These are phyloP conservation scores for Caenorhabditis uteleia DNA, from an alignment of 2,888 invertebrate species.

Conservation along the genomic window DNA sequence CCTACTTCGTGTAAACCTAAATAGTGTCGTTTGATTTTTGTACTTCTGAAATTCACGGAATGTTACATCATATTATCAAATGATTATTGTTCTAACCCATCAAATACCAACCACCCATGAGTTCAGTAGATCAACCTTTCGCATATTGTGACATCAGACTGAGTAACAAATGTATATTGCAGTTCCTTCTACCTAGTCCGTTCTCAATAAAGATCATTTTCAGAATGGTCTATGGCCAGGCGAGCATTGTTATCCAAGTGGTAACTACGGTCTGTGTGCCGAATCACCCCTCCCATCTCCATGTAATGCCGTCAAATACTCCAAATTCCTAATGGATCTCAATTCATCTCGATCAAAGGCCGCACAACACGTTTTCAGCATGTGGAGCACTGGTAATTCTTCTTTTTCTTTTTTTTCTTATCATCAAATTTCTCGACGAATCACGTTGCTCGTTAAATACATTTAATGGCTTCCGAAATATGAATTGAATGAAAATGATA, in stretches of 20 bases:
- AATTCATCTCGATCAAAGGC: constrained; percentile 22
- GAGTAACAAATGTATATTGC: no score
- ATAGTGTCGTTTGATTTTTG: neutral
- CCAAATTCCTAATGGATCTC: constrained; percentile 36
- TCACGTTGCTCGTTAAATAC: no score
- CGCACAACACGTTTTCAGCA: constrained; percentile 40
- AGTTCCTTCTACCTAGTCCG: no score
- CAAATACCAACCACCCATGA: no score
- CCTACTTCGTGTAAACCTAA: no score
- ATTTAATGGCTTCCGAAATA: no score
- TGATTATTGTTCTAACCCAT: no score
- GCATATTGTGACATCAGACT: no score
- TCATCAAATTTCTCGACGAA: no score
- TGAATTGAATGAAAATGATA: no score
- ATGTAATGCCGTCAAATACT: constrained; percentile 36
- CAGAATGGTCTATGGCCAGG: constrained; percentile 57
- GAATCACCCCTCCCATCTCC: constrained; percentile 21
- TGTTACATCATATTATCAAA: neutral
- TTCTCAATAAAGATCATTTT: constrained; percentile 3
- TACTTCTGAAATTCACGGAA: neutral
- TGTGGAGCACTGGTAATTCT: constrained; percentile 45
- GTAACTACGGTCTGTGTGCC: constrained; percentile 30
- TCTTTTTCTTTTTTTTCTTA: no score
- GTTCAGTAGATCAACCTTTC: no score
- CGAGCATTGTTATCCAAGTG: constrained; percentile 14